Evolutionary conservation across 2,113 vertebrate genomes (phyloP), one percentile per base, ranked within the genome.

Genomic region (Dicaeum eximium): DNA sequence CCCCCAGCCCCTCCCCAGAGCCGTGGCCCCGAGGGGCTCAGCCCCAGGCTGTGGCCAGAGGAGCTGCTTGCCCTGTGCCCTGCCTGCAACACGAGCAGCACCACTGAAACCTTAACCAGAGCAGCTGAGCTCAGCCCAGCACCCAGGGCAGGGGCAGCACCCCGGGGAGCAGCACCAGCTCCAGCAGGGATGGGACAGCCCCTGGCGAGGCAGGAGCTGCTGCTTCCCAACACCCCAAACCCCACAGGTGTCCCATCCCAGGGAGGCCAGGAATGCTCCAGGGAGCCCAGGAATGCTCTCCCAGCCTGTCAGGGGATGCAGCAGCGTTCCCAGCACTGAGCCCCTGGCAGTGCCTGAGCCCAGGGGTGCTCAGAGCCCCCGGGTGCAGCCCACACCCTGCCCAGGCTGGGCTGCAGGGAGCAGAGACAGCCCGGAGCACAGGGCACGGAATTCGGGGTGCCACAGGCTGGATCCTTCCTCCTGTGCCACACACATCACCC

Each of bases 221-320:
- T 42, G 78, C 67, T 58, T 11, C 3, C 1, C 0, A 12, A 11
- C 54, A 4, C 24, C 21, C 27, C 13, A 4, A 1, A 3, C 22
- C 2, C 22, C 8, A 1, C 58, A 24, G 70, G 6, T 2, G 53
- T 1, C 9, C n/a, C n/a, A 11, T 0, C 62, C 2, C 15, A 35
- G 65, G 15, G 50, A 20, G 56, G n/a, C 13, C 45, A n/a, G n/a
- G n/a, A n/a, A n/a, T n/a, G n/a, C n/a, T n/a, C 2, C 15, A 35
- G 60, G 15, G 50, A 20, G 56, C 31, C 13, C 45, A 3, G 60
- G 16, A 31, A 31, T 9, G 6, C 64, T 14, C 45, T 25, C 42
- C n/a, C 23, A 4, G 19, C 2, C 47, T 1, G 4, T 12, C 7
- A 13, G 40, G 71, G 66, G 44, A 62, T 2, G 48, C 50, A 50